Conservation (phyloP, 2,113 vertebrate species). For the Parus major region DNA sequence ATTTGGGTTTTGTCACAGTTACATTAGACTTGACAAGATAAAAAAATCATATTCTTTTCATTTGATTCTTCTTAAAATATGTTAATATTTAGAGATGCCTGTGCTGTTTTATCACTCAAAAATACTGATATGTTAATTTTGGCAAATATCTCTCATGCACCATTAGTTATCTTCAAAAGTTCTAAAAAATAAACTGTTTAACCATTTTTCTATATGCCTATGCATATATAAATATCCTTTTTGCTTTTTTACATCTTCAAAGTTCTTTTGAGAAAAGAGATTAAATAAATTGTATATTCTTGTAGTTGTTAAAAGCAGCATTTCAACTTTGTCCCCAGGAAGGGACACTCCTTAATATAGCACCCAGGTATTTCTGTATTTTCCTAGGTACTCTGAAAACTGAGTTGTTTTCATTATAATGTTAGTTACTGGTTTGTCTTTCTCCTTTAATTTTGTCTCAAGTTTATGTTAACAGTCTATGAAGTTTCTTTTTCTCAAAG, state of each 20-base stretch:
- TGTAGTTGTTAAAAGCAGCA: background rate
- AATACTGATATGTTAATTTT: background rate
- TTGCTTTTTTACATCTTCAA: background rate
- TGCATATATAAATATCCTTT: background rate
- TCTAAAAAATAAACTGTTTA: background rate
- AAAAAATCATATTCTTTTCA: background rate
- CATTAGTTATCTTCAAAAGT: background rate
- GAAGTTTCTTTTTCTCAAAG: background rate
- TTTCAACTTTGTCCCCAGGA: background rate
- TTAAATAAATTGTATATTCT: background rate
- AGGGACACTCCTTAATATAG: rapidly evolving
- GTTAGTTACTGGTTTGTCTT: background rate
- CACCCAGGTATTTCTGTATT: background rate
- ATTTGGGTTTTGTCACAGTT: background rate
- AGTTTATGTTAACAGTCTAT: background rate
- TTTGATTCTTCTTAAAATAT: background rate
- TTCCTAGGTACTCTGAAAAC: background rate
- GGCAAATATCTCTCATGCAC: background rate
- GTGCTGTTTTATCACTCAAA: background rate
- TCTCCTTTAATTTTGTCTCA: background rate
- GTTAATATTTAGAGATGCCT: background rate
- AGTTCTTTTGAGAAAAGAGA: background rate
- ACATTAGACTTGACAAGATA: background rate
- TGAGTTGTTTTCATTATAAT: background rate
- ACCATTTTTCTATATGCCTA: background rate